phyloP scores from a whole-genome alignment of 1,140 invertebrate species.

The Eurosta solidaginis region DNA sequence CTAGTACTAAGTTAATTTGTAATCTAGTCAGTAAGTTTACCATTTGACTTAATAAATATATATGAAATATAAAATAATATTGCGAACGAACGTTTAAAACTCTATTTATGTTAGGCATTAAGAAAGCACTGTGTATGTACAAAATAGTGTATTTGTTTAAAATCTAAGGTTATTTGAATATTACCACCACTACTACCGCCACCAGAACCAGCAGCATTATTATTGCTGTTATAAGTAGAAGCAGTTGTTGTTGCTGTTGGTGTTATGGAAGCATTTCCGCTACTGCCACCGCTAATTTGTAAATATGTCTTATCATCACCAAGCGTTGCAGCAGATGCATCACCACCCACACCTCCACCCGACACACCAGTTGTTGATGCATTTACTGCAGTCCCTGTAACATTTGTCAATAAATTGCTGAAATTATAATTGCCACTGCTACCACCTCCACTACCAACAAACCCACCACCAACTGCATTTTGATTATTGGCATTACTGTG shows the following conservation, averaged over 20 bases:
- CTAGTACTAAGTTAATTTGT: too few relatives aligned
- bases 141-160: conserved; percentile 38
- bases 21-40: too few relatives aligned
- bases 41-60: too few relatives aligned
- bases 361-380: background rate
- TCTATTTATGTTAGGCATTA: too few relatives aligned
- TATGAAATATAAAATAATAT: too few relatives aligned
- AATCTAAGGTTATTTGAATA: conserved; percentile 65
- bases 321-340: conserved; percentile 31
- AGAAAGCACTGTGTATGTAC: background rate
- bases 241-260: background rate
- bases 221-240: conserved; percentile 33
- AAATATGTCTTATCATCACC: conserved; percentile 39
- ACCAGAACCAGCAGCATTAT: conserved; percentile 29
- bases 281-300: conserved; percentile 46
- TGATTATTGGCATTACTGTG: conserved; percentile 32
- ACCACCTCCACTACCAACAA: background rate
- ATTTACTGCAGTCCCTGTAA: background rate
- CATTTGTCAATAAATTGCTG: background rate
- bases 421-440: conserved; percentile 29
- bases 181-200: conserved; percentile 61
- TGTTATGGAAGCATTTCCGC: conserved; percentile 46
- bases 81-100: too few relatives aligned
- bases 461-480: conserved; percentile 7
- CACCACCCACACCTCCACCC: background rate